Base-by-base conservation (phyloP, 2,888 invertebrate genomes). In the Noctua pronuba region DNA sequence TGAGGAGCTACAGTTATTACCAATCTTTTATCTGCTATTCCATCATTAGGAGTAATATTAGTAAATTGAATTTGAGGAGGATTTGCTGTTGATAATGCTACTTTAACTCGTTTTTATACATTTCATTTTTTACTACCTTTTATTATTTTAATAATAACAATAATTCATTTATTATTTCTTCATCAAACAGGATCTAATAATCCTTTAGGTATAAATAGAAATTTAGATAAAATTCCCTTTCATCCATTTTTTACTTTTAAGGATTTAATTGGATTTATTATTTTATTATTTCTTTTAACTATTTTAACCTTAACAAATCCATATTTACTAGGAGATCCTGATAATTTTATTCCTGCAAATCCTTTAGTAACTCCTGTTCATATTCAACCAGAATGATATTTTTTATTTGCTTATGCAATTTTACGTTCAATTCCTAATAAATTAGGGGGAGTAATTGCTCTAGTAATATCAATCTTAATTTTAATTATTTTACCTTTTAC, bases 331-430 rank as follows among this genome's bases (percentile, higher is more conserved):
- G 97, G 97, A 88, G 98, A 98, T 46, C 97, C 98, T 0, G 98
- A 98, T 96, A 98, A 98, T 95, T 98, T 98, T 95, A 97, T 97
- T 35, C 97, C 97, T 0, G 98, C 98, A 8, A 98, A 98, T 86
- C 97, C 97, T 0, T 90, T 98, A 95, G 96, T 97, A 28, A 98
- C 98, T 0, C 98, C 98, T 0, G 92, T 97, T 13, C 98, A 98
- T 92, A 98, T 98, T 96, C 98, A 98, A 97, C 98, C 98, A 67
- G 98, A 98, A 97, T 98, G 98, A 97, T 98, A 98, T 93, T 98
- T 98, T 90, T 93, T 98, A 96, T 98, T 98, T 97, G 98, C 98
- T 24, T 98, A 98, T 94, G 98, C 98, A 31, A 98, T 98, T 96
- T 88, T 98, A 90, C 98, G 98, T 44, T 98, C 98, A 60, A 98